Percentiles rank a stretch among this genome's conserved stretches.
Conservation (phyloP, 2,113 vertebrate genomes). For the Urocolius indicus region DNA sequence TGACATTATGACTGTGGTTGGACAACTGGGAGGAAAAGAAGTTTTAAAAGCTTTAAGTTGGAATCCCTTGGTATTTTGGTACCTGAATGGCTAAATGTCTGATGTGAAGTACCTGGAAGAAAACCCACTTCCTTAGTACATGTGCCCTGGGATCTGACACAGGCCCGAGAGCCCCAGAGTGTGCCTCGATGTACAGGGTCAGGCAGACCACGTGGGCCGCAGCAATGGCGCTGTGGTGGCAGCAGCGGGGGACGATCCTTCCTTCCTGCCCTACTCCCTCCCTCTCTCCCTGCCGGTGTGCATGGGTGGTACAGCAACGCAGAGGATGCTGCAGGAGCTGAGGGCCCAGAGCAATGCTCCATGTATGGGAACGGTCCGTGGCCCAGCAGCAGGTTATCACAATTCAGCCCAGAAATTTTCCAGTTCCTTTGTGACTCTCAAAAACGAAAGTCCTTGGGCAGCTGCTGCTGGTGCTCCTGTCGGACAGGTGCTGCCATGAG, state of each 20-base stretch:
- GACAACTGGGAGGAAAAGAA: background rate
- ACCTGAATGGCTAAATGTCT: background rate
- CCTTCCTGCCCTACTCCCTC: background rate
- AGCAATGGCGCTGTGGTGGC: background rate
- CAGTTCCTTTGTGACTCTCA: background rate
- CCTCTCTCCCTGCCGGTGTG: background rate
- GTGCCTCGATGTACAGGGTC: background rate
- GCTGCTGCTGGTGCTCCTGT: background rate
- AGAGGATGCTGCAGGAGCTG: background rate
- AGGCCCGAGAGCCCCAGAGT: background rate
- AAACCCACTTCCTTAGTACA: fast-evolving
- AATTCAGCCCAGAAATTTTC: fast-evolving
- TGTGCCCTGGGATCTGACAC: background rate
- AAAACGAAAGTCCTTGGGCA: background rate
- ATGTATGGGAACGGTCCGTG: background rate
- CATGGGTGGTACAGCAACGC: fast-evolving
- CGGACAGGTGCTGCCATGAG: background rate
- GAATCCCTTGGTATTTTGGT: background rate
- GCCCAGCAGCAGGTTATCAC: background rate
- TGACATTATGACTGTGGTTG: background rate
- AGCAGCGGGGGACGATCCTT: background rate
- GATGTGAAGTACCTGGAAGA: background rate
- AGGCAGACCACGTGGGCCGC: background rate
- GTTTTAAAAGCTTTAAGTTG: conserved; percentile 8
- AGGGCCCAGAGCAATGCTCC: background rate